Base-by-base conservation (phyloP, 1,140 invertebrate genomes). In the Sipha flava region DNA sequence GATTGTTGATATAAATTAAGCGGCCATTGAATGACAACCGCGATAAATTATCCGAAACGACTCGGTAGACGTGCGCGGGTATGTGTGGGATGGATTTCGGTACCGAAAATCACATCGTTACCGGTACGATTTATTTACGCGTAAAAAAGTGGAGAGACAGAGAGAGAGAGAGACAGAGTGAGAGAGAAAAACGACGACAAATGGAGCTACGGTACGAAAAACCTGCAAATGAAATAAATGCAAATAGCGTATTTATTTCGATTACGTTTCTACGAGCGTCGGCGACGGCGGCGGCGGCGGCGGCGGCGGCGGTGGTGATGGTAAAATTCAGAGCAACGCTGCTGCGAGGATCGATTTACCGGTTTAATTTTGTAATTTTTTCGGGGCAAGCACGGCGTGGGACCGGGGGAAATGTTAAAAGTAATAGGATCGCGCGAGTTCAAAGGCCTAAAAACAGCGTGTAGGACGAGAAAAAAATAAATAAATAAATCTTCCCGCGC, bases 351-450 rank as follows among this genome's bases (percentile, higher is more conserved):
- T 70, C 66, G 66, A 70, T 70, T 70, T 23, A 16, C 66, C 23
- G 40, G 66, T 40, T 70, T 43, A 43, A 70, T 43, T 70, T 37
- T n/a, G n/a, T 68, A 68, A 68, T 68, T 68, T 45, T 29, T 68
- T 68, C 14, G n/a, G n/a, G n/a, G n/a, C n/a, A n/a, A n/a, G n/a
- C n/a, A n/a, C n/a, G n/a, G n/a, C n/a, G n/a, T 16, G 40, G 34
- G 18, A 14, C 12, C 1, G 16, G 6, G 1, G 16, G 9, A n/a
- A 66, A 40, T n/a, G n/a, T n/a, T n/a, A n/a, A n/a, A n/a, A n/a
- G n/a, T n/a, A 72, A 45, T 49, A 72, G 43, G 68, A 26, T 26
- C n/a, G 40, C n/a, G 49, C 49, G n/a, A 34, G 47, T 45, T 72
- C 26, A 29, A 72, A 29, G 10, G 68, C 18, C n/a, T 73, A 49